phyloP scores from a whole-genome alignment of 2,113 vertebrate species.

The Ceyx cyanopectus region DNA sequence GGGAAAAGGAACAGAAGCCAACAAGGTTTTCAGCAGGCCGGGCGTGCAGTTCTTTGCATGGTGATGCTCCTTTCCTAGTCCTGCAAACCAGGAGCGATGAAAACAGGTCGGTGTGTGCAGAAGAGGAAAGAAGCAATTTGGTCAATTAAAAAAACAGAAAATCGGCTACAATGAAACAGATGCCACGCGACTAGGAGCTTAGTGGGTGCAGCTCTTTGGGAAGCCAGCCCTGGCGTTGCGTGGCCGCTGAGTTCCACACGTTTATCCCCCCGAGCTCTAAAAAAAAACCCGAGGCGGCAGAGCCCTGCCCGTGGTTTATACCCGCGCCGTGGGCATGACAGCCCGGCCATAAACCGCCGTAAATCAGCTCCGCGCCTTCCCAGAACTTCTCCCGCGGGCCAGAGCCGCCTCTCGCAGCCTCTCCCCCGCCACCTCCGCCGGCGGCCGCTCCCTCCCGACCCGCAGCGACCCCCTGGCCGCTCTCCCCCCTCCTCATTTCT shows the following conservation, averaged over 20 bases:
- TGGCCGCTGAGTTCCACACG: not conserved
- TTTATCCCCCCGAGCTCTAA: not conserved
- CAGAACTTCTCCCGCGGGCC: not conserved
- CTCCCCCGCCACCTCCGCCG: not conserved
- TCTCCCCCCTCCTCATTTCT: not conserved
- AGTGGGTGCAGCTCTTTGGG: not conserved
- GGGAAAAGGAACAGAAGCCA: not conserved
- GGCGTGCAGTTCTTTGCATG: rapidly evolving
- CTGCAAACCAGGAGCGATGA: not conserved
- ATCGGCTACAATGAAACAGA: not conserved
- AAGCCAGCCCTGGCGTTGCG: not conserved
- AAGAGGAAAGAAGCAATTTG: not conserved
- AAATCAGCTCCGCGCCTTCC: not conserved
- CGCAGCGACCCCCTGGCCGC: not conserved
- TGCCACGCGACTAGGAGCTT: not conserved
- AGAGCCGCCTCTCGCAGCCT: not conserved
- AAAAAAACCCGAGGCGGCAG: not conserved
- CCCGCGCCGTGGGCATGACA: not conserved
- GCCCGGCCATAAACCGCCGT: not conserved
- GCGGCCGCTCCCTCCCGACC: not conserved
- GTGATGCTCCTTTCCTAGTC: not conserved
- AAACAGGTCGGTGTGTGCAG: rapidly evolving
- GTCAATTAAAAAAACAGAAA: not conserved
- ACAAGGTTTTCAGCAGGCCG: not conserved
- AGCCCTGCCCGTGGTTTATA: not conserved